Percentiles rank a stretch among this genome's conserved stretches.
Conservation (phyloP, 1,140 invertebrate species). For the Chionoecetes opilio region DNA sequence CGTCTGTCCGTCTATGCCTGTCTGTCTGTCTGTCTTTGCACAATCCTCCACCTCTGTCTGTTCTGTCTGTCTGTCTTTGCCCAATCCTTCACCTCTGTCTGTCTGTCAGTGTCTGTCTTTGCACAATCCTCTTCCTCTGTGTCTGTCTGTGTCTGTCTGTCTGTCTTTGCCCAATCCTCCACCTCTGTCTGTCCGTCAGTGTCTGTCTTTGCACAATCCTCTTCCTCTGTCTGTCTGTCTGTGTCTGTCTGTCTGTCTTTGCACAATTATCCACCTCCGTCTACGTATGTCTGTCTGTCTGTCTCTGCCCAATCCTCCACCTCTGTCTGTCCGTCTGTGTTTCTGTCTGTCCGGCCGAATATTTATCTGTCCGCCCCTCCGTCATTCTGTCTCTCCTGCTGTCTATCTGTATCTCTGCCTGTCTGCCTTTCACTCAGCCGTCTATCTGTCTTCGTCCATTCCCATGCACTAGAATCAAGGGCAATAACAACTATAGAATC, state of each 20-base stretch:
- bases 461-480: too few species aligned
- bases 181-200: too few species aligned
- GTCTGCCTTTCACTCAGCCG: not conserved
- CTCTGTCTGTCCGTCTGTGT: too few species aligned
- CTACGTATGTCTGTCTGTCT: not conserved
- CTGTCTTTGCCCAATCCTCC: not conserved
- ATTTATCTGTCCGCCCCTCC: too few species aligned
- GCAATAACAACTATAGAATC: too few species aligned
- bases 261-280: not conserved
- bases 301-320: not conserved
- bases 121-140: too few species aligned
- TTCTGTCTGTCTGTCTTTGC: not conserved
- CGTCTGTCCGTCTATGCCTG: not conserved
- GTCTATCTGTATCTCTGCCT: not conserved
- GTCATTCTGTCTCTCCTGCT: not conserved
- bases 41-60: too few species aligned
- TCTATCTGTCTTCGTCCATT: constrained; percentile 29
- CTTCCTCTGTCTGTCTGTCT: constrained; percentile 6
- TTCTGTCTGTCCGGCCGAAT: too few species aligned
- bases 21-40: too few species aligned
- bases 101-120: too few species aligned
- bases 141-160: not conserved
- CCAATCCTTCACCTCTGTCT: too few species aligned
- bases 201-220: not conserved
- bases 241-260: constrained; percentile 33